A percentile compares a stretch with the other conserved stretches of the same genome.
Evolutionary conservation across 2,797 vertebrate genomes (phyloP).

Genomic region (Scarus forsteni): DNA sequence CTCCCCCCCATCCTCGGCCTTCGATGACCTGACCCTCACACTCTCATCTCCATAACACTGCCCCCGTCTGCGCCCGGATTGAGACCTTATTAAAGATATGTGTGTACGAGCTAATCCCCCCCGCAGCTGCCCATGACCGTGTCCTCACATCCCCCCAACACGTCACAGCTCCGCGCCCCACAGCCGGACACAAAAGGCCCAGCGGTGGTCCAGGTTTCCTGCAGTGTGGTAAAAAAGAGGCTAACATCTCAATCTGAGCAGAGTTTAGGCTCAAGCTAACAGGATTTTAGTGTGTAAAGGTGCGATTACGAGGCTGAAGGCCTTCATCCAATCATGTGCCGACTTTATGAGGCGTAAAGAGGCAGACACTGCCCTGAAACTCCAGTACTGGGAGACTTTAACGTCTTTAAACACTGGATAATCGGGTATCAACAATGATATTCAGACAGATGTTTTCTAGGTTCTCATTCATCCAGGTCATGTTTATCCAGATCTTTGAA

Average conservation of each 20-base stretch:
- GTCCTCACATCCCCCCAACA: constrained; percentile 36
- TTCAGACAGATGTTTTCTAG: too few relatives aligned
- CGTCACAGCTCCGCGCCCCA: constrained; percentile 26
- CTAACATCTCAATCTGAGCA: constrained; percentile 66
- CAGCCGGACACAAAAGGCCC: constrained; percentile 42
- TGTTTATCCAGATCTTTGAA: too few relatives aligned
- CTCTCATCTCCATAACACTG: constrained; percentile 86
- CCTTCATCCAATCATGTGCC: background rate
- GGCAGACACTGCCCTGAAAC: background rate
- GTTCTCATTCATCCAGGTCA: too few relatives aligned
- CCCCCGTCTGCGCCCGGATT: constrained; percentile 65
- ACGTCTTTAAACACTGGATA: background rate
- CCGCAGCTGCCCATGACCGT: constrained; percentile 72
- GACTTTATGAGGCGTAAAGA: background rate
- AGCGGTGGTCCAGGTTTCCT: constrained; percentile 24
- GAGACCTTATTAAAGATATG: constrained; percentile 79
- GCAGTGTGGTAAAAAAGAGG: constrained; percentile 33
- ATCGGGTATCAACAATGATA: too few relatives aligned
- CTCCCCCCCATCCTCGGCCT: constrained; percentile 31
- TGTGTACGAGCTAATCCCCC: constrained; percentile 68
- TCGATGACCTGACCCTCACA: constrained; percentile 81
- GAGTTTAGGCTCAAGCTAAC: constrained; percentile 38
- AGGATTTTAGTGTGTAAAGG: constrained; percentile 38
- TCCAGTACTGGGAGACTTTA: background rate
- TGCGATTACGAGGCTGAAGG: constrained; percentile 24